These are phyloP conservation scores for Pyrocephalus nanus DNA, from an alignment of 2,797 vertebrate genomes.

Conservation along the genomic window DNA sequence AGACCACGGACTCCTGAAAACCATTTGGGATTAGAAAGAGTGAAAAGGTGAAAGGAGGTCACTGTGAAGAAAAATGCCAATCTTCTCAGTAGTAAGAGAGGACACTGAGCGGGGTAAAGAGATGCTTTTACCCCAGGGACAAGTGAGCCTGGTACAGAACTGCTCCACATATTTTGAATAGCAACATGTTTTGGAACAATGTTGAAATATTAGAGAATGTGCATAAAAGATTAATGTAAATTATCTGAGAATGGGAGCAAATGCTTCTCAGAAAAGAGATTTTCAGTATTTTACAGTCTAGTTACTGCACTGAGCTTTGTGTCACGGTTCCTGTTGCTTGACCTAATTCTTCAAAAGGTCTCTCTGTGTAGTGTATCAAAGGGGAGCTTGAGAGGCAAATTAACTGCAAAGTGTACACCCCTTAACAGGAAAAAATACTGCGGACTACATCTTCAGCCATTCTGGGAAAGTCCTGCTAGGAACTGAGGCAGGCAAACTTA, in stretches of 20 bases:
- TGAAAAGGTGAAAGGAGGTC: neutral
- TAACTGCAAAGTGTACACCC: neutral
- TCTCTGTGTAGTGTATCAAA: neutral
- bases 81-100: neutral
- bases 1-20: neutral
- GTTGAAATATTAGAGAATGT: neutral
- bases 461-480: neutral
- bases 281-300: neutral
- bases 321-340: neutral
- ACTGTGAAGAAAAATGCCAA: neutral
- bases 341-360: conserved; percentile 36
- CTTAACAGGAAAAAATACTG: neutral
- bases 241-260: neutral
- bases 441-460: neutral
- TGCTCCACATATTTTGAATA: neutral
- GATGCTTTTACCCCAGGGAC: neutral
- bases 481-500: neutral
- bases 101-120: neutral
- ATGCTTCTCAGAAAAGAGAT: neutral
- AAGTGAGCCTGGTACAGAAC: neutral
- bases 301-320: neutral
- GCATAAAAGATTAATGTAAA: neutral
- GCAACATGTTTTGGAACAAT: neutral
- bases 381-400: neutral
- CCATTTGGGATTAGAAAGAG: neutral